phyloP scores from a whole-genome alignment of 2,797 vertebrate genomes.

The Alcedo atthis region DNA sequence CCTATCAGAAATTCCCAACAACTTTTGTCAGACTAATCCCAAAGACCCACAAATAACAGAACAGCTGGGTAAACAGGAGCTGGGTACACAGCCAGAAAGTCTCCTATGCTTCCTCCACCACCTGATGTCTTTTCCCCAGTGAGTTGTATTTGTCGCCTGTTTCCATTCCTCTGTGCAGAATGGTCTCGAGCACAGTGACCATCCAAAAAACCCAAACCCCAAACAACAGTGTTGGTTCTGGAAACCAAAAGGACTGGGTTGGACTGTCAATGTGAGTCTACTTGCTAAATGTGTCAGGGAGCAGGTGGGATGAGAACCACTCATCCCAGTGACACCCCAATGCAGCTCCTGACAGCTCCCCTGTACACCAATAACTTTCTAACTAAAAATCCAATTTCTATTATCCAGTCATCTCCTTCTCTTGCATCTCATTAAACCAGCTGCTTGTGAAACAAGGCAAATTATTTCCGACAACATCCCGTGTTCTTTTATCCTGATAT shows the following conservation, averaged over 20 bases:
- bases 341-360: background rate
- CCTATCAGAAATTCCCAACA: background rate
- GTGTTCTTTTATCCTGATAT: background rate
- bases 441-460: background rate
- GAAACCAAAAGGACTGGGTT: background rate
- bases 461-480: background rate
- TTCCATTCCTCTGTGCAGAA: background rate
- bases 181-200: background rate
- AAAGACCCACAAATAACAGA: background rate
- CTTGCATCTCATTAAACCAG: background rate
- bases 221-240: background rate
- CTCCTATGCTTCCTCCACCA: background rate
- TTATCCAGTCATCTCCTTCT: background rate
- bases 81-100: background rate
- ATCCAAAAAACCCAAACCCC: background rate
- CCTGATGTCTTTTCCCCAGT: background rate
- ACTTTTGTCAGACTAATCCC: background rate
- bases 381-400: background rate
- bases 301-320: background rate
- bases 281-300: background rate
- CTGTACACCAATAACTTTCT: fast-evolving
- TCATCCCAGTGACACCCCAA: background rate
- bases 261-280: background rate
- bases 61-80: background rate
- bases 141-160: background rate